phyloP scores from a whole-genome alignment of 2,797 vertebrate species.

The Microctenopoma steveboyesi region DNA sequence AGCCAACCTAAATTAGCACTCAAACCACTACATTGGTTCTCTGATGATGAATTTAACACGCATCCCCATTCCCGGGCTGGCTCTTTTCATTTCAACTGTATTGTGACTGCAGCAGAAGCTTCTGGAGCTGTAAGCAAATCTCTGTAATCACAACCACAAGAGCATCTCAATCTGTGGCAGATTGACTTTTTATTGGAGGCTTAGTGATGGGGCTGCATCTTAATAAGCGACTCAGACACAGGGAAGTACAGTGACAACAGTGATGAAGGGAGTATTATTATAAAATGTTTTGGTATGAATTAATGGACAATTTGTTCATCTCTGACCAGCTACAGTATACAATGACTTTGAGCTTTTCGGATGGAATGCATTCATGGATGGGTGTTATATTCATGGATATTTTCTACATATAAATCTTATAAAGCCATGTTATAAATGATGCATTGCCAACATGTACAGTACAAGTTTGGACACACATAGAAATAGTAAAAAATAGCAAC shows the following conservation, averaged over 20 bases:
- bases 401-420: too few species aligned
- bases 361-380: neutral
- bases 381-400: neutral
- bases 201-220: neutral
- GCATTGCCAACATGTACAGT: neutral
- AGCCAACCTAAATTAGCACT: neutral
- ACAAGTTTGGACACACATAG: too few species aligned
- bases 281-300: neutral
- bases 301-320: neutral
- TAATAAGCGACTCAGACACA: constrained; percentile 9
- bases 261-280: constrained; percentile 4
- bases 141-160: constrained; percentile 17
- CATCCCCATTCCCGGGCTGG: neutral
- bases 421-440: neutral
- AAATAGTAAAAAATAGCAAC: too few species aligned
- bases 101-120: constrained; percentile 1
- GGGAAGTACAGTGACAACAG: neutral
- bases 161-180: constrained; percentile 12
- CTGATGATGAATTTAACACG: constrained; percentile 8
- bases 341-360: too few species aligned
- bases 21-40: neutral
- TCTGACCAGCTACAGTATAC: neutral
- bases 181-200: constrained; percentile 14
- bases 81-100: constrained; percentile 8
- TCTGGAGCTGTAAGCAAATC: neutral